A percentile compares a stretch with the other conserved stretches of the same genome.
These are phyloP conservation scores for Crenuchus spilurus DNA, from an alignment of 2,797 vertebrate species.

Conservation along the genomic window DNA sequence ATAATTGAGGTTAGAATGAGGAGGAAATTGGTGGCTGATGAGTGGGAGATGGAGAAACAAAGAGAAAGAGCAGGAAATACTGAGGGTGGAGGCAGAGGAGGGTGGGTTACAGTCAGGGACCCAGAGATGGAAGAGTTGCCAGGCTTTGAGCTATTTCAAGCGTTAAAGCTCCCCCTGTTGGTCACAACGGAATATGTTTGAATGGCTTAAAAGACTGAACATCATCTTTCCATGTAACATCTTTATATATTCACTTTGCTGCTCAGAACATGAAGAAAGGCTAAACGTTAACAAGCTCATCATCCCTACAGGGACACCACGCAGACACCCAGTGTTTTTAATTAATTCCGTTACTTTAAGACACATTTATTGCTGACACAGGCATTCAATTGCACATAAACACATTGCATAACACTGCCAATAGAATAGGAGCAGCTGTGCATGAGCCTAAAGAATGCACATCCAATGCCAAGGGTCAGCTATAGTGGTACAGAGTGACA, in stretches of 20 bases:
- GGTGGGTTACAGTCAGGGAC: slow-evolving; percentile 32
- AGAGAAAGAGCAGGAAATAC: slow-evolving; percentile 42
- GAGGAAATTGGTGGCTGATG: slow-evolving; percentile 52
- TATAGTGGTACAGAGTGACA: too few species aligned
- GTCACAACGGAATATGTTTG: slow-evolving; percentile 30
- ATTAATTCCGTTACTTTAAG: too few species aligned
- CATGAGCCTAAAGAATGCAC: too few species aligned
- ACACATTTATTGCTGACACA: too few species aligned
- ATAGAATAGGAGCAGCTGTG: too few species aligned
- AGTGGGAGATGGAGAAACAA: slow-evolving; percentile 41
- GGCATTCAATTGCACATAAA: too few species aligned
- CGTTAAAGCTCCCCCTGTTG: slow-evolving; percentile 78
- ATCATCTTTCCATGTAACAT: background rate
- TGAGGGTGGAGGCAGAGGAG: slow-evolving; percentile 22
- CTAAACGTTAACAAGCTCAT: too few species aligned
- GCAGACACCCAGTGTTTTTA: too few species aligned
- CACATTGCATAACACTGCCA: too few species aligned
- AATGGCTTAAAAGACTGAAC: slow-evolving; percentile 38
- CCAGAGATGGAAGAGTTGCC: slow-evolving; percentile 14
- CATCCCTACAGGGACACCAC: too few species aligned
- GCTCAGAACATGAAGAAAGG: too few species aligned
- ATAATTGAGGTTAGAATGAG: slow-evolving; percentile 40
- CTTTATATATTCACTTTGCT: background rate
- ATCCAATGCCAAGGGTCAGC: too few species aligned
- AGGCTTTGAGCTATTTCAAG: slow-evolving; percentile 56